These are phyloP conservation scores for Proteles cristata DNA, from an alignment of 2,113 vertebrate genomes.

Conservation along the genomic window DNA sequence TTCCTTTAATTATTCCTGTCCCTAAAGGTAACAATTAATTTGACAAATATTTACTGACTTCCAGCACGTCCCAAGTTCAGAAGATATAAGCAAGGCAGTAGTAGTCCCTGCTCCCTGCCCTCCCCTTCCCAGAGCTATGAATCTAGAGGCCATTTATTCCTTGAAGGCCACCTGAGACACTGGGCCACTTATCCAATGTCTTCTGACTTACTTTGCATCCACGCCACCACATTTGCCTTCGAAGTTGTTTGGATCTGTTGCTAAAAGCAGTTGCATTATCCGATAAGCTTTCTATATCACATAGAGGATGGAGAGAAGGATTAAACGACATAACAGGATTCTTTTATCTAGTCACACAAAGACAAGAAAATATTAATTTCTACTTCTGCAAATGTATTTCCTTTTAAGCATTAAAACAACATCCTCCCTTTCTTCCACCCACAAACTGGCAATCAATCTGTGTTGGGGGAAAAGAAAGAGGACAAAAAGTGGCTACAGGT, in stretches of 20 bases:
- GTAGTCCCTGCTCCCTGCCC: not conserved
- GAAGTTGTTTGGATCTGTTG: conserved; percentile 98
- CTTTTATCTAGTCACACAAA: conserved; percentile 70
- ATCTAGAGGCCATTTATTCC: not conserved
- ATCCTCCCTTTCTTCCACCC: not conserved
- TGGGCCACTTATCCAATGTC: rapidly evolving
- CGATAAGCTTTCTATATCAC: conserved; percentile 94
- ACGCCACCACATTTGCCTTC: conserved; percentile 98
- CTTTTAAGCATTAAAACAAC: conserved; percentile 54
- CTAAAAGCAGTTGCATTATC: conserved; percentile 99
- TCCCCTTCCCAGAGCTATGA: not conserved
- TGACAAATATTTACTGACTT: not conserved
- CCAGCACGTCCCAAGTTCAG: not conserved
- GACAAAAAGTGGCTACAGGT: not conserved
- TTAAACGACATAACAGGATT: conserved; percentile 68
- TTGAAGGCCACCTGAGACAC: not conserved
- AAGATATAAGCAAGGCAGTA: not conserved
- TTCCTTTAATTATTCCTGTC: not conserved
- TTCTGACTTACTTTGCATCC: conserved; percentile 93
- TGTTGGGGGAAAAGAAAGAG: too few species aligned
- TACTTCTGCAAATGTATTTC: conserved; percentile 28
- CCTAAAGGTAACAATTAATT: not conserved
- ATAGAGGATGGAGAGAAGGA: conserved; percentile 74
- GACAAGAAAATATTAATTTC: conserved; percentile 72
- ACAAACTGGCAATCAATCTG: conserved; percentile 28